phyloP scores from a whole-genome alignment of 2,797 vertebrate species.

The Sphenodon punctatus region DNA sequence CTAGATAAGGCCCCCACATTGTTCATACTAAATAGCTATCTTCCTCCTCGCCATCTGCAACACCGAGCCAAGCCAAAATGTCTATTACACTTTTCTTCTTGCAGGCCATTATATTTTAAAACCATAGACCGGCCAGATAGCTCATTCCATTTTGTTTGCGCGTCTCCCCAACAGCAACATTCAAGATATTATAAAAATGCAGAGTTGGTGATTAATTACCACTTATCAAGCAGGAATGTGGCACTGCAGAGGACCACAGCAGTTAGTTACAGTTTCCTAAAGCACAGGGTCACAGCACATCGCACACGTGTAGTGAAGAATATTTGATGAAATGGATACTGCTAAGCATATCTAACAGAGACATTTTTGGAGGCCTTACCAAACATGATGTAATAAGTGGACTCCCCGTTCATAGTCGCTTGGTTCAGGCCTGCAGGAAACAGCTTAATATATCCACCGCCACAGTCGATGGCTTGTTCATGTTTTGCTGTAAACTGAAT shows the following conservation, averaged over 20 bases:
- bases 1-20: background rate
- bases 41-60: background rate
- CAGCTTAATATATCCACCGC: slow-evolving; percentile 83
- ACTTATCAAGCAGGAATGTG: too few relatives aligned
- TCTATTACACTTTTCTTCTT: background rate
- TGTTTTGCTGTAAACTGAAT: slow-evolving; percentile 86
- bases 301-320: background rate
- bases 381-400: slow-evolving; percentile 85
- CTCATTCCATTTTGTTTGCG: too few relatives aligned
- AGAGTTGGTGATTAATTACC: too few relatives aligned
- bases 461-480: slow-evolving; percentile 85
- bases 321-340: slow-evolving; percentile 4
- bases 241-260: too few relatives aligned
- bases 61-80: background rate
- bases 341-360: background rate
- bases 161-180: too few relatives aligned
- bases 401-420: slow-evolving; percentile 83
- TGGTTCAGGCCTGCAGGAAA: slow-evolving; percentile 83
- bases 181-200: too few relatives aligned
- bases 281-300: background rate
- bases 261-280: background rate
- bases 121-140: too few relatives aligned
- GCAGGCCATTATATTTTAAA: background rate
- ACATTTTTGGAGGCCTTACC: slow-evolving; percentile 69
- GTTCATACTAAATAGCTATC: background rate